Percentiles rank a stretch among this genome's conserved stretches.
These are phyloP conservation scores for Zelleria hepariella DNA, from an alignment of 2,888 invertebrate species.

Conservation along the genomic window DNA sequence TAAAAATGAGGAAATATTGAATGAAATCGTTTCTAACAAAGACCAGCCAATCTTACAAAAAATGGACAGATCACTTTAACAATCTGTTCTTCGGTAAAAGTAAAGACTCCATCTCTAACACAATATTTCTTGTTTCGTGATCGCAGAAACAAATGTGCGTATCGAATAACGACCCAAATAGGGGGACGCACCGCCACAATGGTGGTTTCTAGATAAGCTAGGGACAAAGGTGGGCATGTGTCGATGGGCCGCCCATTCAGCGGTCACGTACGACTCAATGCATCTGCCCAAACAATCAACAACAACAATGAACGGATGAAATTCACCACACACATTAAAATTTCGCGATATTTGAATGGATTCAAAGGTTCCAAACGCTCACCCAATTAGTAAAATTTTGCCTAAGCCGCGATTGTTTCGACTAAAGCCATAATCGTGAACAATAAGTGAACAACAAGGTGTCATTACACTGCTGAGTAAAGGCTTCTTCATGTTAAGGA, in stretches of 20 bases:
- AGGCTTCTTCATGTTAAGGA: too few relatives aligned
- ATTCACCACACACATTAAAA: not conserved
- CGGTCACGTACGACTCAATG: conserved; percentile 48
- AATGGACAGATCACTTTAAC: too few relatives aligned
- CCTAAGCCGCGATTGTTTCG: too few relatives aligned
- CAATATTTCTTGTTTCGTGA: not conserved
- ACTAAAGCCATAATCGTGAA: too few relatives aligned
- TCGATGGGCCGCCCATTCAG: conserved; percentile 34
- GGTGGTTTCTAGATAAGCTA: conserved; percentile 33
- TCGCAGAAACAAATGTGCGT: conserved; percentile 13
- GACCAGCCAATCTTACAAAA: too few relatives aligned
- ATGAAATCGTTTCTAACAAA: too few relatives aligned
- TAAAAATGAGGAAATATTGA: too few relatives aligned
- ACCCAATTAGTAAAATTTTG: too few relatives aligned
- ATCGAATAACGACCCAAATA: conserved; percentile 44
- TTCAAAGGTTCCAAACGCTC: too few relatives aligned
- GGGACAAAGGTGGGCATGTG: conserved; percentile 24
- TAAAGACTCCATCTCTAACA: not conserved
- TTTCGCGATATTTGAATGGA: not conserved
- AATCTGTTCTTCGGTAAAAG: too few relatives aligned
- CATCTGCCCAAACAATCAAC: conserved; percentile 15
- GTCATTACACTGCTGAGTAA: too few relatives aligned
- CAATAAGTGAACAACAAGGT: too few relatives aligned
- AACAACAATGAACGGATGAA: conserved; percentile 16
- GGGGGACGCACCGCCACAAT: conserved; percentile 35